Conservation (phyloP, 2,888 invertebrate species). For the Campoplex capitator region DNA sequence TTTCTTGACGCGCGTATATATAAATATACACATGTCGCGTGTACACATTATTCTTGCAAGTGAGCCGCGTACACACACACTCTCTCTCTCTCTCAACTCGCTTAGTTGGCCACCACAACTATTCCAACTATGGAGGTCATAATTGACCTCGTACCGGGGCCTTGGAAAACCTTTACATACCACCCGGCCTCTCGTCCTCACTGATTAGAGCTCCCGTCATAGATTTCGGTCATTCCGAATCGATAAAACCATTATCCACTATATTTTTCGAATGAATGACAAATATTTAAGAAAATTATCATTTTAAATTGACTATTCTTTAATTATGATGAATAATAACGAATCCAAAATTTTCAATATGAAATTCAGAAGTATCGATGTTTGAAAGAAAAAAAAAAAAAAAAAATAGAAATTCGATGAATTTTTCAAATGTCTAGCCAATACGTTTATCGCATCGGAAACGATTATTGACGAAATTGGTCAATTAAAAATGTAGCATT, state of each 20-base stretch:
- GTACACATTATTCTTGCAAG: not conserved
- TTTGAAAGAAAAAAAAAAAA: too few species aligned
- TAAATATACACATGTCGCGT: not conserved
- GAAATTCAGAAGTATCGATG: too few species aligned
- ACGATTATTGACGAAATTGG: too few species aligned
- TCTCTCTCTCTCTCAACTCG: not conserved
- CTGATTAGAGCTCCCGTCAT: not conserved
- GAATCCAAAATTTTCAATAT: not conserved
- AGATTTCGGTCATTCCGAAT: not conserved
- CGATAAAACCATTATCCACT: not conserved
- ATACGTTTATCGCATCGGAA: too few species aligned
- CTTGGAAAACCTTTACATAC: conserved; percentile 31
- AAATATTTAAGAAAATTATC: too few species aligned
- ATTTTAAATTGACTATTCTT: not conserved
- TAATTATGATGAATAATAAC: not conserved
- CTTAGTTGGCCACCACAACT: not conserved
- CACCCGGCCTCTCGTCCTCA: not conserved
- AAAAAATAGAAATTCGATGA: too few species aligned
- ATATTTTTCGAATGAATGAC: not conserved
- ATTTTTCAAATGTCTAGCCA: not conserved
- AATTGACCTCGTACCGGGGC: conserved; percentile 44
- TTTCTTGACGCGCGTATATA: conserved; percentile 7
- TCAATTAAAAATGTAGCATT: not conserved
- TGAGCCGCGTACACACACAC: not conserved
- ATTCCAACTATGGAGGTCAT: conserved; percentile 53